These are phyloP conservation scores for Lamellibrachia satsuma DNA, from an alignment of 2,888 invertebrate species.

Conservation along the genomic window DNA sequence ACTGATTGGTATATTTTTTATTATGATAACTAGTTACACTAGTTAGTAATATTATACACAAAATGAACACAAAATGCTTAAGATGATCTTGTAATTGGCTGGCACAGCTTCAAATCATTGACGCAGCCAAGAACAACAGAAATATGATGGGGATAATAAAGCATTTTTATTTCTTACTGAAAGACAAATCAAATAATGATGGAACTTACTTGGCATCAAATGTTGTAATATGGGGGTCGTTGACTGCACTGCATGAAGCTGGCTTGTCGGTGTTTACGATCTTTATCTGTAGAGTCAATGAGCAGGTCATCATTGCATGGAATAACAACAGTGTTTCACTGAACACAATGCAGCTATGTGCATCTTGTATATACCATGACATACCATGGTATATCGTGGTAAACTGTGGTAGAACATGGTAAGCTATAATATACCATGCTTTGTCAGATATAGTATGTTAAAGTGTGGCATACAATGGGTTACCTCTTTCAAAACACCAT, in stretches of 20 bases:
- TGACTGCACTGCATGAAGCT: conserved; percentile 45
- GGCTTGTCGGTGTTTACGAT: conserved; percentile 32
- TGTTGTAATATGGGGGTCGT: conserved; percentile 48
- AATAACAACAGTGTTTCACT: no score
- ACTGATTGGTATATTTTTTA: background rate
- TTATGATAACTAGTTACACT: background rate
- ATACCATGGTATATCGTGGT: no score
- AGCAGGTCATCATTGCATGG: no score
- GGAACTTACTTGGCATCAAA: conserved; percentile 51
- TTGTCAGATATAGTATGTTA: no score
- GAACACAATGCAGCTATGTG: background rate
- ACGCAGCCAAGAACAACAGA: background rate
- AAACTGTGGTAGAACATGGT: no score
- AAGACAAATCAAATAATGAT: background rate
- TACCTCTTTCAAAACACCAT: no score
- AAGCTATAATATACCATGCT: no score
- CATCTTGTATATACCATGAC: background rate
- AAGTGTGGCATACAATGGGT: no score
- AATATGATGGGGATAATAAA: background rate
- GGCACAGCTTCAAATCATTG: background rate
- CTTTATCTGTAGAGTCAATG: background rate
- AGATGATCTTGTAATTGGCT: background rate
- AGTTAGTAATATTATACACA: background rate
- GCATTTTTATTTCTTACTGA: background rate
- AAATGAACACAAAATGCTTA: background rate